Percentiles rank a stretch among this genome's conserved stretches.
Conservation (phyloP, 2,113 vertebrate species). For the Nycticorax nycticorax region DNA sequence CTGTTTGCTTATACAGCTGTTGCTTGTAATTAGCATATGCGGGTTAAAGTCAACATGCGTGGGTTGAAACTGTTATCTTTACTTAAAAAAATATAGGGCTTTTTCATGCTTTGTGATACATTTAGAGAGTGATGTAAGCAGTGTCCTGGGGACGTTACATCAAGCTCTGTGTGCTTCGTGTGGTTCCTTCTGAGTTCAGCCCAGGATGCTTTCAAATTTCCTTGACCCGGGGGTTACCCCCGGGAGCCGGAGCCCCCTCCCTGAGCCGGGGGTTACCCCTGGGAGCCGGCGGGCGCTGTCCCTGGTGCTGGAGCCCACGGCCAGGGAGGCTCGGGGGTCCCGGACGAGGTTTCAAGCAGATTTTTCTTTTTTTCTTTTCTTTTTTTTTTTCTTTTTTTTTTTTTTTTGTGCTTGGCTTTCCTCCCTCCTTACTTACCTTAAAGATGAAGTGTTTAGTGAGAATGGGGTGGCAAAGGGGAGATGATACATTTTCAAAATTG, state of each 20-base stretch:
- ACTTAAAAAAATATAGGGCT: rapidly evolving
- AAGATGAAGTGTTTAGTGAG: not conserved
- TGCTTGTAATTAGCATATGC: not conserved
- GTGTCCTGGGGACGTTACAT: not conserved
- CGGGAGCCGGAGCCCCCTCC: not conserved
- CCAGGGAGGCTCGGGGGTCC: no score
- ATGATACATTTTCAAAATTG: not conserved
- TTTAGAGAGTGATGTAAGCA: not conserved
- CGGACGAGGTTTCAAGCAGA: not conserved
- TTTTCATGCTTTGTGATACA: not conserved
- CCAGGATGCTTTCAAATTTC: not conserved
- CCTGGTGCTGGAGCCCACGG: not conserved
- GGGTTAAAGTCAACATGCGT: not conserved
- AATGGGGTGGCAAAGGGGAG: not conserved
- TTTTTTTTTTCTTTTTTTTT: not conserved
- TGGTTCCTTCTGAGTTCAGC: not conserved
- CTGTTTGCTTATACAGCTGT: not conserved
- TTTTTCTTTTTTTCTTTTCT: not conserved
- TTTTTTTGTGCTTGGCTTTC: not conserved
- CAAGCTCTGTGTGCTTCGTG: rapidly evolving
- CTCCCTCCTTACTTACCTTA: not conserved
- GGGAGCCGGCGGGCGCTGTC: not conserved
- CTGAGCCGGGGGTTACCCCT: not conserved
- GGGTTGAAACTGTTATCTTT: not conserved
- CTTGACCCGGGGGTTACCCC: not conserved